Evolutionary conservation across 2,888 invertebrate species (phyloP).

Genomic region (Mellilla xanthometata): DNA sequence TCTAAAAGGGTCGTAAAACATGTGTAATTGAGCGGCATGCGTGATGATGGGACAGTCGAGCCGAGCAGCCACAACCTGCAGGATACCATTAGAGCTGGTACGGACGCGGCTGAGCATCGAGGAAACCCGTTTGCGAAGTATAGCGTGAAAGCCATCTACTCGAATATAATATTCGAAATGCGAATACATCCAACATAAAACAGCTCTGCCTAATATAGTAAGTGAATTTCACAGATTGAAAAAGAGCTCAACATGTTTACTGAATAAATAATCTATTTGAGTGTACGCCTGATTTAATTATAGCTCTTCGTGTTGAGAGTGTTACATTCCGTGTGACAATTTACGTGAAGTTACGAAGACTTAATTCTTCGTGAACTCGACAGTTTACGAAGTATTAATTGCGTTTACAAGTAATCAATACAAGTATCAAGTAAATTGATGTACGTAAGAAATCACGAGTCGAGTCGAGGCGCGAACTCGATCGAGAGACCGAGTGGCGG

Average conservation of each 20-base stretch:
- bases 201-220: constrained; percentile 6
- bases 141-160: too few relatives aligned
- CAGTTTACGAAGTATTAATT: constrained; percentile 17
- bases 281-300: constrained; percentile 27
- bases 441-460: constrained; percentile 32
- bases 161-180: constrained; percentile 22
- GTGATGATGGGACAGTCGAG: too few relatives aligned
- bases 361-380: too few relatives aligned
- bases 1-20: too few relatives aligned
- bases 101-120: too few relatives aligned
- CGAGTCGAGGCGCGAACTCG: constrained; percentile 43
- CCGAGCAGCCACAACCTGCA: too few relatives aligned
- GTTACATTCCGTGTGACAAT: constrained; percentile 12
- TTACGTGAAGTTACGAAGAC: constrained; percentile 8
- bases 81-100: too few relatives aligned
- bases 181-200: constrained; percentile 8
- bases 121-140: too few relatives aligned
- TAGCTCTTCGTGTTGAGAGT: constrained; percentile 12
- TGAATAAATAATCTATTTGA: constrained; percentile 34
- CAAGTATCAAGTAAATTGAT: constrained; percentile 27
- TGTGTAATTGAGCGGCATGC: too few relatives aligned
- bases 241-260: constrained; percentile 31
- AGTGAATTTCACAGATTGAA: constrained; percentile 29
- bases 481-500: constrained; percentile 45
- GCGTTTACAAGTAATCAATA: constrained; percentile 17